phyloP scores from a whole-genome alignment of 2,797 vertebrate genomes.

The Xiphorhynchus erythropygius region DNA sequence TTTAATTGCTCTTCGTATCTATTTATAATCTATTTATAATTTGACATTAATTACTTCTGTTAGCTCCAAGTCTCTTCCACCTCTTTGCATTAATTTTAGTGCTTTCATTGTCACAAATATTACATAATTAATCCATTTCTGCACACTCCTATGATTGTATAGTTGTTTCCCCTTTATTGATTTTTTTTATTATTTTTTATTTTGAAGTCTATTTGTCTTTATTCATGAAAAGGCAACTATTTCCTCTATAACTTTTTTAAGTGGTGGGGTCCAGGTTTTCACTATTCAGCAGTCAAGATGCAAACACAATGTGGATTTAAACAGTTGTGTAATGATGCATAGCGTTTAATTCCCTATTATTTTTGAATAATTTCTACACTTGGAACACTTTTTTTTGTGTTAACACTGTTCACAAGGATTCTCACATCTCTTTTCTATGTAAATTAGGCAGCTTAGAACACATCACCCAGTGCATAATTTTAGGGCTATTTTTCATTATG shows the following conservation, averaged over 20 bases:
- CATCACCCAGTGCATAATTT: neutral
- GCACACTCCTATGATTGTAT: neutral
- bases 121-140: neutral
- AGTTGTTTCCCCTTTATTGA: neutral
- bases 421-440: neutral
- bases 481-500: neutral
- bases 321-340: neutral
- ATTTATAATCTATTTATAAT: neutral
- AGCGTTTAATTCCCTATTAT: neutral
- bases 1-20: neutral
- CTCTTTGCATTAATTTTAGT: neutral
- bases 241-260: neutral
- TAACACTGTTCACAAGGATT: neutral
- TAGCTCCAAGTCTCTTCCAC: neutral
- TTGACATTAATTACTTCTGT: neutral
- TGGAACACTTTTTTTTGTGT: neutral
- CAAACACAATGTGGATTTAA: neutral
- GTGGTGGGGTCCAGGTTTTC: neutral
- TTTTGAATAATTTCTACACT: neutral
- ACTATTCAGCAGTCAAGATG: neutral
- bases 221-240: neutral
- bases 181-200: neutral
- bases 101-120: neutral
- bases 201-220: neutral
- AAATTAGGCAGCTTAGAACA: neutral